phyloP scores from a whole-genome alignment of 2,797 vertebrate species.

The Dallia pectoralis region DNA sequence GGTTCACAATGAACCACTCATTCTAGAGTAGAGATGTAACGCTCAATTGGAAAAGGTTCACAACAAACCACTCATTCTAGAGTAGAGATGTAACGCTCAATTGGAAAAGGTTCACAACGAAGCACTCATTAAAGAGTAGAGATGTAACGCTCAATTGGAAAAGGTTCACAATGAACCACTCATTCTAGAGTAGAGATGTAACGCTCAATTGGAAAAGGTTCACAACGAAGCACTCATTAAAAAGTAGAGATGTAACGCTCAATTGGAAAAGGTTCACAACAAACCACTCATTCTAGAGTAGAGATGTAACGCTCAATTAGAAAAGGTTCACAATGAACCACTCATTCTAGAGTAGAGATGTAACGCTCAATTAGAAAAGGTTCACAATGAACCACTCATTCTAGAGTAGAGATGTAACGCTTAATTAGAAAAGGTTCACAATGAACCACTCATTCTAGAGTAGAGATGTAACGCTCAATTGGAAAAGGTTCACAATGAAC shows the following conservation, averaged over 20 bases:
- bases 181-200: too few relatives aligned
- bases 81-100: neutral
- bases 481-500: neutral
- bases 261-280: constrained; percentile 4
- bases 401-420: neutral
- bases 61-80: too few relatives aligned
- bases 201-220: constrained; percentile 1
- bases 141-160: neutral
- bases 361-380: neutral
- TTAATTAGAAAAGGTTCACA: neutral
- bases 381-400: neutral
- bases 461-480: neutral
- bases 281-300: too few relatives aligned
- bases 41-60: constrained; percentile 2
- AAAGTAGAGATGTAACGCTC: neutral
- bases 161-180: neutral
- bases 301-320: neutral
- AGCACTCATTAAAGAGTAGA: too few relatives aligned
- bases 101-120: neutral
- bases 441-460: too few relatives aligned
- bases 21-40: too few relatives aligned
- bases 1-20: neutral
- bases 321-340: neutral
- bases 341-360: too few relatives aligned
- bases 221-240: too few relatives aligned